Percentiles rank a stretch among this genome's conserved stretches.
phyloP scores from a whole-genome alignment of 2,888 invertebrate species.

The Mechanitis messenoides region DNA sequence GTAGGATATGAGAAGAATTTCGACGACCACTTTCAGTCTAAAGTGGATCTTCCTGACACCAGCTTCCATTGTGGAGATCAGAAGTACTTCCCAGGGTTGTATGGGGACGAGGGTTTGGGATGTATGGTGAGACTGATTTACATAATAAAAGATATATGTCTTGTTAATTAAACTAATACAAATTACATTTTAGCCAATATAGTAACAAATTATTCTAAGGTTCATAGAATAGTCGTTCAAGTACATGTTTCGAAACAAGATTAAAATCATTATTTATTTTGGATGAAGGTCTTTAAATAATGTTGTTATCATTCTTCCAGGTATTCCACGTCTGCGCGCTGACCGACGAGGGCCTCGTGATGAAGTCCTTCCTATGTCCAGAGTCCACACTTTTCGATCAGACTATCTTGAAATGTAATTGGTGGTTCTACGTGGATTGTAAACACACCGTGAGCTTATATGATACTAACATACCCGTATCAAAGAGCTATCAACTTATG shows the following conservation, averaged over 20 bases:
- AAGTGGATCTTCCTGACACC: conserved; percentile 89
- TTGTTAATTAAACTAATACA: too few relatives aligned
- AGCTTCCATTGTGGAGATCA: conserved; percentile 91
- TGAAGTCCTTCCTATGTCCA: conserved; percentile 94
- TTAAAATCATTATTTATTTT: too few relatives aligned
- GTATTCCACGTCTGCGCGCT: conserved; percentile 94
- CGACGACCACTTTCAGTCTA: conserved; percentile 90
- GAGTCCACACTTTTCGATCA: conserved; percentile 94
- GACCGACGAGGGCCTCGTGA: conserved; percentile 91
- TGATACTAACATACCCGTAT: conserved; percentile 92
- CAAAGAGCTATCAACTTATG: conserved; percentile 94
- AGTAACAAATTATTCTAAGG: too few relatives aligned
- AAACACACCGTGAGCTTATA: conserved; percentile 86
- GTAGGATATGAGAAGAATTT: conserved; percentile 92
- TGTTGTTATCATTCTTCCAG: conserved; percentile 60
- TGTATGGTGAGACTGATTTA: conserved; percentile 84
- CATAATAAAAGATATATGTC: too few relatives aligned
- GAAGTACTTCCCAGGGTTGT: conserved; percentile 92
- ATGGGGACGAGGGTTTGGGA: conserved; percentile 90
- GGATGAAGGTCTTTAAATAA: not conserved
- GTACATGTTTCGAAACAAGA: too few relatives aligned
- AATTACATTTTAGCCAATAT: too few relatives aligned
- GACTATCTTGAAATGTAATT: conserved; percentile 93
- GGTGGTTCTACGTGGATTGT: conserved; percentile 97
- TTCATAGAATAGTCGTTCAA: not conserved